These are phyloP conservation scores for Agrotis ipsilon DNA, from an alignment of 2,888 invertebrate species.

Conservation along the genomic window DNA sequence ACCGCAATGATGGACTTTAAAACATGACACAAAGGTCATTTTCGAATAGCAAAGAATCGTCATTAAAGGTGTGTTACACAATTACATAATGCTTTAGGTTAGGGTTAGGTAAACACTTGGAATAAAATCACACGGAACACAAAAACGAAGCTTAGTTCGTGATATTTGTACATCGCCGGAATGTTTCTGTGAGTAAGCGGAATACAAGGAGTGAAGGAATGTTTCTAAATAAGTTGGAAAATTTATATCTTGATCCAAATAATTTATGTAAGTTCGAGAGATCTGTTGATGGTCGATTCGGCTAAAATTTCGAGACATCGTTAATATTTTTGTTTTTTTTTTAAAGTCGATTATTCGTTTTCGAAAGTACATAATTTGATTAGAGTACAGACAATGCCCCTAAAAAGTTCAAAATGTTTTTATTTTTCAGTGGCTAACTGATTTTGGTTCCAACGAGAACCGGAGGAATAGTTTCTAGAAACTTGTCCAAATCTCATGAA, in stretches of 20 bases:
- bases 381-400: not conserved
- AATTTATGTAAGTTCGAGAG: slow-evolving; percentile 20
- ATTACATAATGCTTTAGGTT: slow-evolving; percentile 26
- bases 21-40: not conserved
- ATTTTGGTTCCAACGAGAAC: too few relatives aligned
- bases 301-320: slow-evolving; percentile 28
- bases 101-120: slow-evolving; percentile 49
- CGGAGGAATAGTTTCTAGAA: too few relatives aligned
- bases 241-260: not conserved
- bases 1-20: not conserved
- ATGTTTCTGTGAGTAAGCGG: slow-evolving; percentile 63
- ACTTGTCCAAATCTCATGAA: too few relatives aligned
- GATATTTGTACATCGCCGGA: slow-evolving; percentile 61
- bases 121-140: slow-evolving; percentile 62
- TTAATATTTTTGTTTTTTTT: not conserved
- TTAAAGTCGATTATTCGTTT: not conserved
- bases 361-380: slow-evolving; percentile 2
- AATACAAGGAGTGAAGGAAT: slow-evolving; percentile 58
- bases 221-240: slow-evolving; percentile 32
- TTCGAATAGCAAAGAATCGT: not conserved
- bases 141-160: slow-evolving; percentile 59
- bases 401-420: not conserved
- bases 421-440: not conserved
- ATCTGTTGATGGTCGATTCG: slow-evolving; percentile 17
- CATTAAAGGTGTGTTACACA: not conserved